These are phyloP conservation scores for Chrysolina oricalcia DNA, from an alignment of 2,888 invertebrate species.

Conservation along the genomic window DNA sequence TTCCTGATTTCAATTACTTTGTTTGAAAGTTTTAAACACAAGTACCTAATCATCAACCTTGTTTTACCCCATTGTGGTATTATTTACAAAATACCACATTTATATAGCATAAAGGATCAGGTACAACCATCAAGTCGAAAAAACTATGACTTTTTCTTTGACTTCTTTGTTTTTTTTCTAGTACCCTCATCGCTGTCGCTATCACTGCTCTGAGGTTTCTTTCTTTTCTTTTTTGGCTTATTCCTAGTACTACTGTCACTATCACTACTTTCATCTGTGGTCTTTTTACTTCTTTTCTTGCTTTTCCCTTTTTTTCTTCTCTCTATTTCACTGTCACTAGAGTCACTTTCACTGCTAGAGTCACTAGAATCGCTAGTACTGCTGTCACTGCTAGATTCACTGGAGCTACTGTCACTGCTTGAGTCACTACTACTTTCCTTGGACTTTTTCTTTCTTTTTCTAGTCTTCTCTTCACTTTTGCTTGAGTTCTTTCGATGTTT, in stretches of 20 bases:
- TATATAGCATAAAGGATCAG: no score
- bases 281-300: conserved; percentile 54
- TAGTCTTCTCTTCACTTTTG: conserved; percentile 24
- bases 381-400: conserved; percentile 10
- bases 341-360: conserved; percentile 37
- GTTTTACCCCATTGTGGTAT: no score
- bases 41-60: no score
- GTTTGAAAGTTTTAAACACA: no score
- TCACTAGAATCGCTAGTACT: conserved; percentile 40
- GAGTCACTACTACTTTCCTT: conserved; percentile 35
- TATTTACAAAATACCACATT: no score
- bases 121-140: background rate
- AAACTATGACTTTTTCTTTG: background rate
- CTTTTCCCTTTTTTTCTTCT: conserved; percentile 44
- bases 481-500: background rate
- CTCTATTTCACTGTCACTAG: conserved; percentile 59
- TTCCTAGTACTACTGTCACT: conserved; percentile 11
- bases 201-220: conserved; percentile 5
- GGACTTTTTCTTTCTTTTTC: conserved; percentile 9
- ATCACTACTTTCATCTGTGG: conserved; percentile 40
- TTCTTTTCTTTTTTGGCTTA: conserved; percentile 12
- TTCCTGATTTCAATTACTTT: no score
- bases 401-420: conserved; percentile 35
- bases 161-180: background rate
- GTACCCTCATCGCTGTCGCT: background rate